Evolutionary conservation across 1,140 invertebrate genomes (phyloP).

Genomic region (Solenopsis invicta): DNA sequence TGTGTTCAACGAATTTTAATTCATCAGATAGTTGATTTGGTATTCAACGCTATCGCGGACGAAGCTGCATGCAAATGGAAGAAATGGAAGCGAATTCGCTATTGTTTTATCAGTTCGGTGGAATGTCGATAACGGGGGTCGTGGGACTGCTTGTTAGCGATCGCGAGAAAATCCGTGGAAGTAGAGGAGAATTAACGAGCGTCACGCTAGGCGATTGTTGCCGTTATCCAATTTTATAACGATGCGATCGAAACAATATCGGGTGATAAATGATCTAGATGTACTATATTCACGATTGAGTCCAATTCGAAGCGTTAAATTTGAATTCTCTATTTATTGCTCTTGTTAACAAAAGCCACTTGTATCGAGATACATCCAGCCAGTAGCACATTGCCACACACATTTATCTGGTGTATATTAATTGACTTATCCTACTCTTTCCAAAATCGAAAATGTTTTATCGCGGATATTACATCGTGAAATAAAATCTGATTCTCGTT

Average conservation of each 20-base stretch:
- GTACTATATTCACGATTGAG: neutral
- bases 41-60: neutral
- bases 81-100: slow-evolving; percentile 2
- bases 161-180: slow-evolving; percentile 38
- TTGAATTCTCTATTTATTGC: neutral
- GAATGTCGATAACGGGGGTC: slow-evolving; percentile 63
- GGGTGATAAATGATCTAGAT: slow-evolving; percentile 7
- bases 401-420: neutral
- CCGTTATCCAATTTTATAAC: slow-evolving; percentile 40
- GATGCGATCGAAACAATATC: slow-evolving; percentile 41
- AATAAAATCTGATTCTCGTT: neutral
- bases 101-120: slow-evolving; percentile 57
- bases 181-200: slow-evolving; percentile 57
- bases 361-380: neutral
- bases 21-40: neutral
- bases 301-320: neutral
- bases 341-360: neutral
- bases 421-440: neutral
- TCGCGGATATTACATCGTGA: neutral
- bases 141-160: slow-evolving; percentile 61
- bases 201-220: slow-evolving; percentile 62
- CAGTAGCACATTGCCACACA: neutral
- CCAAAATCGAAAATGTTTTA: neutral
- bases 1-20: neutral
- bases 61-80: slow-evolving; percentile 41